Percentiles rank a stretch among this genome's conserved stretches.
Evolutionary conservation across 2,888 invertebrate genomes (phyloP).

Genomic region (Polyploca ridens): DNA sequence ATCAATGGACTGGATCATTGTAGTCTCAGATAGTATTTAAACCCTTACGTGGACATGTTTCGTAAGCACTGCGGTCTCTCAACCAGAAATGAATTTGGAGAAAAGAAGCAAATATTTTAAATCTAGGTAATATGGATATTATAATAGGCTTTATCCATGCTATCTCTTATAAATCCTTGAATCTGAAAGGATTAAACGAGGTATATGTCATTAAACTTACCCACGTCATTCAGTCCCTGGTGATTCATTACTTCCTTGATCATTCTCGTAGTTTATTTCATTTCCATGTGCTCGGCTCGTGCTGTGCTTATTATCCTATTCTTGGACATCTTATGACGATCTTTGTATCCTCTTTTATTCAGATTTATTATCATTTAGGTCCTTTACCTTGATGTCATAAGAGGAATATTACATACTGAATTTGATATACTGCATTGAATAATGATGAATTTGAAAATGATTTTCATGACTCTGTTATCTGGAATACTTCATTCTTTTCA

Average conservation of each 20-base stretch:
- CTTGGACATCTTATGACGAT: neutral
- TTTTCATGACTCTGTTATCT: too few species aligned
- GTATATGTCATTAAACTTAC: neutral
- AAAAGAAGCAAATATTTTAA: too few species aligned
- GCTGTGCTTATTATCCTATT: neutral
- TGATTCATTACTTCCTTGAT: neutral
- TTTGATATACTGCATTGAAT: neutral
- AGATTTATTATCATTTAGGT: neutral
- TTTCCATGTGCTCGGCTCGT: neutral
- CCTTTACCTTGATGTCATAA: too few species aligned
- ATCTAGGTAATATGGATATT: too few species aligned
- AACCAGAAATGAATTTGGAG: too few species aligned
- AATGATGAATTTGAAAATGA: neutral
- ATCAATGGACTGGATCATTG: too few species aligned
- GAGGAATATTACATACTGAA: too few species aligned
- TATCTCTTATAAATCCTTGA: neutral
- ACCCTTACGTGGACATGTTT: too few species aligned
- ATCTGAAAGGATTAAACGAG: neutral
- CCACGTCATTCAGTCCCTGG: slow-evolving; percentile 3
- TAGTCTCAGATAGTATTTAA: too few species aligned
- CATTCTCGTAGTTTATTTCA: neutral
- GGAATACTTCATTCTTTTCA: too few species aligned
- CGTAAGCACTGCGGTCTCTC: too few species aligned
- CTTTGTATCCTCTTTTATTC: neutral
- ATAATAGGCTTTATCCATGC: too few species aligned